These are phyloP conservation scores for Gisinianus flammeolus DNA, from an alignment of 2,888 invertebrate species.

Conservation along the genomic window DNA sequence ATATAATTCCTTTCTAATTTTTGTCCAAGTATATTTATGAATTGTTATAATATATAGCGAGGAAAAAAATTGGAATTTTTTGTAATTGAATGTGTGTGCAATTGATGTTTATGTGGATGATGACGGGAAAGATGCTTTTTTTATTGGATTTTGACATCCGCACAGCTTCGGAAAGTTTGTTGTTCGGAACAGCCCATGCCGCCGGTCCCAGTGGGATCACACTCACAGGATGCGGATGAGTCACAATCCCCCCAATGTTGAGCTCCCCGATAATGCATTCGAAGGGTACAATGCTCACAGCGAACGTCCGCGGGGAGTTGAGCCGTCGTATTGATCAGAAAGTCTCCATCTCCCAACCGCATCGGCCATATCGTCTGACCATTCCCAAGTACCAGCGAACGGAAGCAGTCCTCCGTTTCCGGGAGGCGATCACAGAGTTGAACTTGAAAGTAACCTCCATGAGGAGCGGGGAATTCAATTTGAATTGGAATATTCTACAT, in stretches of 20 bases:
- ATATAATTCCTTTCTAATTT: too few species aligned
- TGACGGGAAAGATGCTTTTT: too few species aligned
- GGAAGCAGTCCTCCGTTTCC: constrained; percentile 31
- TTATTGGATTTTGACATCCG: constrained; percentile 44
- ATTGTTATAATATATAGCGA: too few species aligned
- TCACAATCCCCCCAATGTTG: constrained; percentile 43
- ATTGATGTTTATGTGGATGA: too few species aligned
- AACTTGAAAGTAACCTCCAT: constrained; percentile 62
- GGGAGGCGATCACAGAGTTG: constrained; percentile 60
- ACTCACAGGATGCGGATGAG: constrained; percentile 28
- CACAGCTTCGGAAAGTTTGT: constrained; percentile 49
- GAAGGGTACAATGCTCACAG: constrained; percentile 29
- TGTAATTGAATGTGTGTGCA: too few species aligned
- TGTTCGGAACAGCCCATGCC: constrained; percentile 49
- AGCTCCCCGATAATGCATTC: constrained; percentile 40
- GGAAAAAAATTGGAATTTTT: too few species aligned
- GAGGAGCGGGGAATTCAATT: constrained; percentile 61
- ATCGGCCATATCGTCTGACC: constrained; percentile 31
- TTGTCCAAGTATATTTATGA: too few species aligned
- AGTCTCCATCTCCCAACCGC: constrained; percentile 14
- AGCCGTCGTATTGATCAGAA: constrained; percentile 16
- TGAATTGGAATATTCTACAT: constrained; percentile 54
- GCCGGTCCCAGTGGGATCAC: constrained; percentile 35
- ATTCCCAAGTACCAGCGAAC: background rate
- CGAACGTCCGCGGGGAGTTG: constrained; percentile 24